These are phyloP conservation scores for Trichoplusia ni DNA, from an alignment of 1,140 invertebrate genomes.

Conservation along the genomic window DNA sequence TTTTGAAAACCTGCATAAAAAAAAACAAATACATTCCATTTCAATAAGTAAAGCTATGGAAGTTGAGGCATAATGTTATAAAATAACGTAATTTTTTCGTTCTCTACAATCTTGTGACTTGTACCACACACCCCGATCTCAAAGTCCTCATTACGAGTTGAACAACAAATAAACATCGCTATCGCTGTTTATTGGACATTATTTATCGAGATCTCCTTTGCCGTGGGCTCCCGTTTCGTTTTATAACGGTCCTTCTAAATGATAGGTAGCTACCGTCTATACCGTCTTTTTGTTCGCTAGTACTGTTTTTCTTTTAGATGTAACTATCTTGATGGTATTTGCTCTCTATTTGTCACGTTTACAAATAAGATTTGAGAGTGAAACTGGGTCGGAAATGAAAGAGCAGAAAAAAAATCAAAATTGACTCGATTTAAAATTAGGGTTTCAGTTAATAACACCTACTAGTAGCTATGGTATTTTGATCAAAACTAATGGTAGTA, in stretches of 20 bases:
- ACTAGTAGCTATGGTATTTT: no score
- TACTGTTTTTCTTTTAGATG: not conserved
- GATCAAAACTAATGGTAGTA: no score
- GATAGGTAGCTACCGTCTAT: not conserved
- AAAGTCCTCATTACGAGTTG: constrained; percentile 66
- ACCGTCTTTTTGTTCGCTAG: not conserved
- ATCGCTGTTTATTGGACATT: constrained; percentile 66
- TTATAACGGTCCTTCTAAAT: not conserved
- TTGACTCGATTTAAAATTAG: no score
- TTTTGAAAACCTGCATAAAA: no score
- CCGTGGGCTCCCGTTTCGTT: constrained; percentile 21
- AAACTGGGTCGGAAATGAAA: no score
- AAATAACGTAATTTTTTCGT: constrained; percentile 5
- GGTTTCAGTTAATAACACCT: no score
- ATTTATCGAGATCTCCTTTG: constrained; percentile 56
- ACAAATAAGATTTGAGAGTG: no score
- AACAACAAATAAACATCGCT: constrained; percentile 72
- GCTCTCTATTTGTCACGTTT: not conserved
- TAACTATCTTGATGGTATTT: not conserved
- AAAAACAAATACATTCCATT: no score
- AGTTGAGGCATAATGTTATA: no score
- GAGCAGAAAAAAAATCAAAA: no score
- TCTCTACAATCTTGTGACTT: constrained; percentile 38
- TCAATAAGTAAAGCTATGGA: no score
- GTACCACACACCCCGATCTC: constrained; percentile 42